These are phyloP conservation scores for Tipula vernalis DNA, from an alignment of 2,888 invertebrate genomes.

Conservation along the genomic window DNA sequence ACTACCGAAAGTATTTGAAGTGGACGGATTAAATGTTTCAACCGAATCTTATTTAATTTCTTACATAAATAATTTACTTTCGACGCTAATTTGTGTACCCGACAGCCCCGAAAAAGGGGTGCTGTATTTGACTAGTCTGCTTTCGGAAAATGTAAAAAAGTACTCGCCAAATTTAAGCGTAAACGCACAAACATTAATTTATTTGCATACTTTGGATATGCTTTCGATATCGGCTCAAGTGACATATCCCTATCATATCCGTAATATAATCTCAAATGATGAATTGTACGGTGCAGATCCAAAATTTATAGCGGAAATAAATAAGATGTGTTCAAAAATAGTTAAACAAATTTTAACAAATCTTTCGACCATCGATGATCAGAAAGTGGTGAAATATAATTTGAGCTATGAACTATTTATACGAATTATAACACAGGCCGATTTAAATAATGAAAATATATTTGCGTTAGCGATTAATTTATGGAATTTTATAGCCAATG, in stretches of 20 bases:
- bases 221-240: conserved; percentile 70
- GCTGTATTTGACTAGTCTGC: conserved; percentile 63
- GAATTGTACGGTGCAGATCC: conserved; percentile 79
- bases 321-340: conserved; percentile 61
- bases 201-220: conserved; percentile 64
- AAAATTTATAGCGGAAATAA: conserved; percentile 70
- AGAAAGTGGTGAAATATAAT: conserved; percentile 52
- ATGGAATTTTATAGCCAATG: conserved; percentile 67
- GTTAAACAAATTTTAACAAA: conserved; percentile 62
- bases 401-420: conserved; percentile 64
- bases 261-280: conserved; percentile 86
- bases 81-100: conserved; percentile 71
- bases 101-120: conserved; percentile 84
- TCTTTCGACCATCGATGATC: conserved; percentile 55
- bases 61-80: conserved; percentile 64
- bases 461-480: conserved; percentile 61
- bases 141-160: conserved; percentile 68
- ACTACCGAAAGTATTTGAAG: conserved; percentile 53
- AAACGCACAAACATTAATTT: conserved; percentile 51
- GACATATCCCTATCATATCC: conserved; percentile 72
- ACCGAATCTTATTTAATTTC: conserved; percentile 58
- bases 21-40: conserved; percentile 61
- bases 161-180: conserved; percentile 58
- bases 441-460: conserved; percentile 47
- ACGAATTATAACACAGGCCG: conserved; percentile 50